phyloP scores from a whole-genome alignment of 2,888 invertebrate genomes.

The Schizaphis graminum region DNA sequence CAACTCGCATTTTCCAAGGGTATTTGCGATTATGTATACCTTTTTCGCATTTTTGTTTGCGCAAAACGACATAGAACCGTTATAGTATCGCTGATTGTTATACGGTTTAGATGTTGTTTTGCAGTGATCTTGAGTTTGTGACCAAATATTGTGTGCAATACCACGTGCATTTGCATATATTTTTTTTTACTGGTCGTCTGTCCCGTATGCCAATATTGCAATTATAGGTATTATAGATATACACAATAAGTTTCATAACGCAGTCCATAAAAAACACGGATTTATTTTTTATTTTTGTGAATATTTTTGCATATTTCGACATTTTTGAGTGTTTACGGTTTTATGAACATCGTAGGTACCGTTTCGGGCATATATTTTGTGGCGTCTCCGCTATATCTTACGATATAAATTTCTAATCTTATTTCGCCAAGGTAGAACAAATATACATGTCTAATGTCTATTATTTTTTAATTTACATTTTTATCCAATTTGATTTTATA shows the following conservation, averaged over 20 bases:
- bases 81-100: neutral
- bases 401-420: neutral
- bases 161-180: neutral
- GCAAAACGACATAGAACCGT: too few species aligned
- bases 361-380: neutral
- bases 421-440: neutral
- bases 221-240: neutral
- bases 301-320: neutral
- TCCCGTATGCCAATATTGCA: neutral
- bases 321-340: neutral
- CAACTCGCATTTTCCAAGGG: too few species aligned
- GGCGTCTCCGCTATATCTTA: neutral
- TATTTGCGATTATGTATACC: too few species aligned
- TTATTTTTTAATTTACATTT: neutral
- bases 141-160: neutral
- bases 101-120: neutral
- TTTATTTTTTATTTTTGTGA: neutral
- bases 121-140: neutral
- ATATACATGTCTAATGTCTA: neutral
- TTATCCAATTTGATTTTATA: neutral
- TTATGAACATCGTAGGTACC: neutral
- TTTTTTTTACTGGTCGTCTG: neutral
- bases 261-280: neutral
- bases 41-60: too few species aligned
- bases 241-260: neutral